Percentiles rank a stretch among this genome's conserved stretches.
phyloP scores from a whole-genome alignment of 2,113 vertebrate species.

The Numenius arquata region DNA sequence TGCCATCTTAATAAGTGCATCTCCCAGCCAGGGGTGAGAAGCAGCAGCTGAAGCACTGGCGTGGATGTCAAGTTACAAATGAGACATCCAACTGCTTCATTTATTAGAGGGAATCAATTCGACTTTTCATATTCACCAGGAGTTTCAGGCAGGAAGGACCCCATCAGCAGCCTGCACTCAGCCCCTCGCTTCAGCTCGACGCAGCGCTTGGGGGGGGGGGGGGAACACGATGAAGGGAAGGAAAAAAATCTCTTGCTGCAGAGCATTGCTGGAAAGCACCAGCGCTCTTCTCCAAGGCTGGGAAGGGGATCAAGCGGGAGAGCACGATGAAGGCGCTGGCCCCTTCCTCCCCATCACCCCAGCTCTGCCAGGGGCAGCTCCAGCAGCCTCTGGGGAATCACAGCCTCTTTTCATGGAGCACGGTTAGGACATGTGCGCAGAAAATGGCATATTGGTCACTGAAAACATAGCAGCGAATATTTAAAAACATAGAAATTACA shows the following conservation, averaged over 20 bases:
- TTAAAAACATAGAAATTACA: fast-evolving
- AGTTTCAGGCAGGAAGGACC: not conserved
- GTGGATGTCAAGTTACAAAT: conserved; percentile 51
- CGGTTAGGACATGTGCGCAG: fast-evolving
- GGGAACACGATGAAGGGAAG: not conserved
- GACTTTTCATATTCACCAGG: conserved; percentile 5
- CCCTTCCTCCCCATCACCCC: not conserved
- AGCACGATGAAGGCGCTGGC: fast-evolving
- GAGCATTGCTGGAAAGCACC: fast-evolving
- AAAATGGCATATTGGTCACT: fast-evolving
- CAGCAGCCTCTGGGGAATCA: fast-evolving
- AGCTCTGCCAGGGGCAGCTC: not conserved
- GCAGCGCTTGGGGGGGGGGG: fast-evolving
- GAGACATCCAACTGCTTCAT: conserved; percentile 62
- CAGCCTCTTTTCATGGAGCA: fast-evolving
- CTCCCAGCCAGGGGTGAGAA: conserved; percentile 36
- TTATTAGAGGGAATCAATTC: conserved; percentile 58
- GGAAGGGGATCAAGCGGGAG: fast-evolving
- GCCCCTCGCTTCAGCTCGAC: not conserved
- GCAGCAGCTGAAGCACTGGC: conserved; percentile 20
- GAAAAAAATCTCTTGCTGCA: not conserved
- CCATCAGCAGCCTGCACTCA: not conserved
- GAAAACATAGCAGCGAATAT: not conserved
- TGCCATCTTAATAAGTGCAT: conserved; percentile 35
- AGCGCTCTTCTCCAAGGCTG: fast-evolving